Evolutionary conservation across 1,140 invertebrate genomes (phyloP).

Genomic region (Trinorchestia longiramus): DNA sequence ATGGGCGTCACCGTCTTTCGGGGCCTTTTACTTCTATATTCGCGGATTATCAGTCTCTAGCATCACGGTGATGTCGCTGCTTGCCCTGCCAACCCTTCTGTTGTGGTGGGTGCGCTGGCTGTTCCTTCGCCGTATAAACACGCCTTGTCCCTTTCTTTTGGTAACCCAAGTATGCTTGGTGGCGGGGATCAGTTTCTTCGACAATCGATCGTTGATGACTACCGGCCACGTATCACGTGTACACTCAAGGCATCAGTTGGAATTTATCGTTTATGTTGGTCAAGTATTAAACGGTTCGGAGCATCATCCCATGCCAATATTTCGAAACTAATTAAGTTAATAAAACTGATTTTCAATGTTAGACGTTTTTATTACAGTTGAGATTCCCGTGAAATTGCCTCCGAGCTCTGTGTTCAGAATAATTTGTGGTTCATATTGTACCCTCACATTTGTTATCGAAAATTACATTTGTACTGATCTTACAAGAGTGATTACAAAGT

Average conservation of each 20-base stretch:
- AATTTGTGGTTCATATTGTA: no score
- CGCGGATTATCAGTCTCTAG: neutral
- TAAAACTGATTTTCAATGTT: no score
- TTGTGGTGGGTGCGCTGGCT: neutral
- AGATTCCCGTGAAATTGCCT: no score
- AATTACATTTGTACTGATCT: no score
- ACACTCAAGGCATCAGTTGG: neutral
- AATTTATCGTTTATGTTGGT: neutral
- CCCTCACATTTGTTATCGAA: no score
- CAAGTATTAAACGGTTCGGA: neutral
- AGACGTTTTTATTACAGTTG: no score
- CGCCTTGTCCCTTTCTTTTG: neutral
- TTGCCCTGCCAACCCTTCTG: neutral
- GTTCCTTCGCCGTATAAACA: neutral
- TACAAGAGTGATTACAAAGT: no score
- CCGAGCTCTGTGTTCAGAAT: no score
- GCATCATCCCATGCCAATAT: neutral
- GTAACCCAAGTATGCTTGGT: neutral
- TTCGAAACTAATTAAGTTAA: neutral
- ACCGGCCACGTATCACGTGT: neutral
- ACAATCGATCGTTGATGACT: neutral
- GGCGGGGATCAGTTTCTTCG: neutral
- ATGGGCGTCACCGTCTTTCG: neutral
- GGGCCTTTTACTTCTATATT: conserved; percentile 47
- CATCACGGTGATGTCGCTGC: neutral